Evolutionary conservation across 2,113 vertebrate genomes (phyloP).

Genomic region (Ciconia boyciana): DNA sequence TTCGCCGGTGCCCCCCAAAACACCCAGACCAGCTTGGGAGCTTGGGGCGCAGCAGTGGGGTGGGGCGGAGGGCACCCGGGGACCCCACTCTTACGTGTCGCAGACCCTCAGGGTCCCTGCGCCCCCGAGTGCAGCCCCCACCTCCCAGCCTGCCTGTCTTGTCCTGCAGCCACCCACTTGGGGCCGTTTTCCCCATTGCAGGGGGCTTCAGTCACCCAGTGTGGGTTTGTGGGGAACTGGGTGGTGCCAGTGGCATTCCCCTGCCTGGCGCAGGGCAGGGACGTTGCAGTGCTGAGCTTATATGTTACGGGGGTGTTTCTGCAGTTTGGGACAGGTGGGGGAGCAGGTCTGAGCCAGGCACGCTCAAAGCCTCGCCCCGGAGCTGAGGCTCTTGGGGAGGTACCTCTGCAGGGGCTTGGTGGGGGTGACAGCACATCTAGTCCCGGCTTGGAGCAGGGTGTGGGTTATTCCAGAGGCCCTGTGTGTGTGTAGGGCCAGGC

Average conservation of each 20-base stretch:
- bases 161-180: fast-evolving
- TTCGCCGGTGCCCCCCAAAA: neutral
- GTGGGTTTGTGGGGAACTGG: fast-evolving
- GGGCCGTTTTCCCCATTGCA: fast-evolving
- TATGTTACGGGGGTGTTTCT: fast-evolving
- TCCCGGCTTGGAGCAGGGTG: neutral
- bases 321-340: neutral
- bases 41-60: too few relatives aligned
- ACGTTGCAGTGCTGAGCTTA: neutral
- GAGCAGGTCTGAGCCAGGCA: neutral
- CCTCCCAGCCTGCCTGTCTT: fast-evolving
- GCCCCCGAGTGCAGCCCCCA: neutral
- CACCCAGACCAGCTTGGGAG: neutral
- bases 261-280: neutral
- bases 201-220: neutral
- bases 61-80: fast-evolving
- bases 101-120: neutral
- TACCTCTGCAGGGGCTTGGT: neutral
- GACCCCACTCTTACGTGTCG: fast-evolving
- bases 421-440: fast-evolving
- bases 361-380: fast-evolving
- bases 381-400: neutral
- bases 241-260: neutral
- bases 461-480: neutral
- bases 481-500: neutral